A percentile compares a stretch with the other conserved stretches of the same genome.
Conservation (phyloP, 2,113 vertebrate species). For the Irena cyanogastra region DNA sequence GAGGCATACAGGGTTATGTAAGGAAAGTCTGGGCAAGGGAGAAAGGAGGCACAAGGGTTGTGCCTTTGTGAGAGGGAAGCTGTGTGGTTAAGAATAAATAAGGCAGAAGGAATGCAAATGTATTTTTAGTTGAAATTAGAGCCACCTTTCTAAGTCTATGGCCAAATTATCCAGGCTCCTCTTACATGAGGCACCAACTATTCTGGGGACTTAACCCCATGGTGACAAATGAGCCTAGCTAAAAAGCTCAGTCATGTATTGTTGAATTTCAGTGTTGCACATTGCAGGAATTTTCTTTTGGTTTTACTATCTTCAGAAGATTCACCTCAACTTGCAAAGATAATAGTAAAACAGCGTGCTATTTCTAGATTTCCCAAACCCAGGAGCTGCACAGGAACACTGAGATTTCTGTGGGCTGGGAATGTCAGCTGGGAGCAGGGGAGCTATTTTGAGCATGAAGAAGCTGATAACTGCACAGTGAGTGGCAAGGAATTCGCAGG, state of each 20-base stretch:
- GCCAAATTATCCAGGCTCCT: background rate
- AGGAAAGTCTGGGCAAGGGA: background rate
- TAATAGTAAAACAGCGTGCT: background rate
- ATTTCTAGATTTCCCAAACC: background rate
- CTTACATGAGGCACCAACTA: background rate
- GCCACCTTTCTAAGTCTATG: background rate
- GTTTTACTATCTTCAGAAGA: background rate
- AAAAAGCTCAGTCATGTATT: background rate
- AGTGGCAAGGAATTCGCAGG: background rate
- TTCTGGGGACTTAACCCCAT: background rate
- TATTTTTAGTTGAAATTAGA: slow-evolving; percentile 46
- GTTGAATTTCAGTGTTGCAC: background rate
- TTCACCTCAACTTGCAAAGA: background rate
- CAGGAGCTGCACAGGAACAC: background rate
- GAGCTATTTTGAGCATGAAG: slow-evolving; percentile 15
- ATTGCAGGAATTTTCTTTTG: background rate
- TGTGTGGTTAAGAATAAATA: slow-evolving; percentile 17
- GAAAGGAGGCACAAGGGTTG: background rate
- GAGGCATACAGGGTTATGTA: background rate
- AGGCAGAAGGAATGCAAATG: slow-evolving; percentile 1
- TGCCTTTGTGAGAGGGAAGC: background rate
- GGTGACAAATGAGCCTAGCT: background rate
- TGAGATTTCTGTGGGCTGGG: background rate
- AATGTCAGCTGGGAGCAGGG: slow-evolving; percentile 13
- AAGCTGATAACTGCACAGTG: background rate